These are phyloP conservation scores for Benthosema pterotum DNA, from an alignment of 2,797 vertebrate species.

Conservation along the genomic window DNA sequence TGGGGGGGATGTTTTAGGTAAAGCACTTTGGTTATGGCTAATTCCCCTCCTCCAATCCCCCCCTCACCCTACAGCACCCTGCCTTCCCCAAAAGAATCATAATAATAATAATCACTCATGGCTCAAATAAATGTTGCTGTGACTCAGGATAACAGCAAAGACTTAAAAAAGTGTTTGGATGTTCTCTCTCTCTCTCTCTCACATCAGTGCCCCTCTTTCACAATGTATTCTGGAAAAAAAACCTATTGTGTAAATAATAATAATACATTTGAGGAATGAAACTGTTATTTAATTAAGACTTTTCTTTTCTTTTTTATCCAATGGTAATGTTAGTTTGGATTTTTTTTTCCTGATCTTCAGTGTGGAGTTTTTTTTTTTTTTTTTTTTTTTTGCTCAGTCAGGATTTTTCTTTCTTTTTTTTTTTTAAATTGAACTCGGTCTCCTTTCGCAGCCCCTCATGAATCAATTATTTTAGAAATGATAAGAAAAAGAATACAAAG, in stretches of 20 bases:
- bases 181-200: conserved; percentile 27
- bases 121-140: conserved; percentile 49
- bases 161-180: conserved; percentile 54
- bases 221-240: conserved; percentile 58
- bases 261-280: conserved; percentile 70
- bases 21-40: conserved; percentile 63
- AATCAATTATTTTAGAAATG: conserved; percentile 48
- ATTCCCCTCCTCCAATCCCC: not conserved
- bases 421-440: conserved; percentile 15
- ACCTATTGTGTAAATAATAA: conserved; percentile 75
- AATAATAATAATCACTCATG: not conserved
- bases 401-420: conserved; percentile 31
- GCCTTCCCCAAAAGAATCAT: conserved; percentile 1
- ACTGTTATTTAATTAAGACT: conserved; percentile 76
- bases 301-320: conserved; percentile 46
- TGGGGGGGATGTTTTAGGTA: conserved; percentile 37
- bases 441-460: conserved; percentile 35
- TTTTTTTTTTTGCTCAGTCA: conserved; percentile 28
- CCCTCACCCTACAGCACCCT: conserved; percentile 1
- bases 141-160: conserved; percentile 62
- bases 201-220: conserved; percentile 47
- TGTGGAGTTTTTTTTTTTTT: conserved; percentile 44
- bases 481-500: conserved; percentile 1
- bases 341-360: conserved; percentile 40
- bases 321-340: conserved; percentile 61